Conservation (phyloP, 2,888 invertebrate species). For the Phalera bucephala region DNA sequence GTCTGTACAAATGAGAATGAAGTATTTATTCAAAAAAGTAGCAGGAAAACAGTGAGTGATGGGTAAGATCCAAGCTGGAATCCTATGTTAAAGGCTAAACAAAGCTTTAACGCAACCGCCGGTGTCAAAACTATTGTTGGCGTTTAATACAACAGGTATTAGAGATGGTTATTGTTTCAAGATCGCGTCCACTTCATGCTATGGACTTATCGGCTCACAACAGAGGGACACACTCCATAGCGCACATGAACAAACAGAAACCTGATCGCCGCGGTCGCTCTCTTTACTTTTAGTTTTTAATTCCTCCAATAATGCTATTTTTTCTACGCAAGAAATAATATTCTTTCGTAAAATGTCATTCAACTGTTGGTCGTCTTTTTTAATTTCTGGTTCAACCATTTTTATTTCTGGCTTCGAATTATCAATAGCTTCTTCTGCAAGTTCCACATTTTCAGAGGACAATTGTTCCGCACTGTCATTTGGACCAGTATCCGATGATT, state of each 20-base stretch:
- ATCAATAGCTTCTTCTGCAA: constrained; percentile 19
- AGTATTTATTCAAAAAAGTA: not conserved
- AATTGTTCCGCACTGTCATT: constrained; percentile 16
- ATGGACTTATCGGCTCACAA: constrained; percentile 46
- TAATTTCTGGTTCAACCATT: constrained; percentile 40
- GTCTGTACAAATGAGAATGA: not conserved
- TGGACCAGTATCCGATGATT: constrained; percentile 21
- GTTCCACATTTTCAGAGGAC: constrained; percentile 15
- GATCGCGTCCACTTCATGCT: constrained; percentile 53
- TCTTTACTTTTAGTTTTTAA: constrained; percentile 64
- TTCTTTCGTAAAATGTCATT: constrained; percentile 68
- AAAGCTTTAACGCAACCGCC: constrained; percentile 22
- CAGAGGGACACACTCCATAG: constrained; percentile 55
- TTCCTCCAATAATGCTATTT: constrained; percentile 71
- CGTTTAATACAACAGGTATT: constrained; percentile 21
- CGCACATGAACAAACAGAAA: constrained; percentile 67
- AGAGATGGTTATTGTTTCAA: constrained; percentile 38
- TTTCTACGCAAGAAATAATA: constrained; percentile 72
- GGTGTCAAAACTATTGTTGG: constrained; percentile 24
- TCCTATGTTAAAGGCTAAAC: constrained; percentile 33
- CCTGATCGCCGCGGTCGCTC: constrained; percentile 54
- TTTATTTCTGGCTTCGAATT: constrained; percentile 35
- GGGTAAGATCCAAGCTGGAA: constrained; percentile 24
- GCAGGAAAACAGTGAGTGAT: constrained; percentile 20
- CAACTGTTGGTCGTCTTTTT: constrained; percentile 55